Conservation (phyloP, 2,113 vertebrate species). For the Rhadina sibilatrix region DNA sequence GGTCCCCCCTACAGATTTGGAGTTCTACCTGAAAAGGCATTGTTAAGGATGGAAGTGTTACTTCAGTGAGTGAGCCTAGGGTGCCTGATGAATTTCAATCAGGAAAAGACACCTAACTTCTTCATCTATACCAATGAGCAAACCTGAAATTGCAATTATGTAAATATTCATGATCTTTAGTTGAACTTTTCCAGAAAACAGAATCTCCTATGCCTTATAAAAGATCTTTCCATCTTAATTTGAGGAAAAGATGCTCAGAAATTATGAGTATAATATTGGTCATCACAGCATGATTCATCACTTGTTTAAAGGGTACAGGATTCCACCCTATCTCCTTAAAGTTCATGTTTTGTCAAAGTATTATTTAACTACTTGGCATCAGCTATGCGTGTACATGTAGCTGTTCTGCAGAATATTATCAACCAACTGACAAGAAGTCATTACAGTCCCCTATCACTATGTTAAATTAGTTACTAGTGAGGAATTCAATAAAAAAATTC, state of each 20-base stretch:
- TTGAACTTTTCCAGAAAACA: not conserved
- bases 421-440: not conserved
- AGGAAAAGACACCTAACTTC: not conserved
- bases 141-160: not conserved
- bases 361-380: not conserved
- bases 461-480: not conserved
- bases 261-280: not conserved
- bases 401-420: not conserved
- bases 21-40: not conserved
- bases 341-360: not conserved
- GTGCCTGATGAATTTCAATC: not conserved
- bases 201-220: not conserved
- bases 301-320: not conserved
- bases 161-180: not conserved
- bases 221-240: not conserved
- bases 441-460: not conserved
- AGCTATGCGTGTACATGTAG: not conserved
- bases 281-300: not conserved
- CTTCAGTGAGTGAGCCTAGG: not conserved
- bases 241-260: not conserved
- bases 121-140: not conserved
- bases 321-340: not conserved
- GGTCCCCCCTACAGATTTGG: not conserved
- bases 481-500: not conserved
- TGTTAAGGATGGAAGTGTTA: not conserved